Evolutionary conservation across 2,113 vertebrate genomes (phyloP), one percentile per base, ranked within the genome.

Genomic region (Equus przewalskii): DNA sequence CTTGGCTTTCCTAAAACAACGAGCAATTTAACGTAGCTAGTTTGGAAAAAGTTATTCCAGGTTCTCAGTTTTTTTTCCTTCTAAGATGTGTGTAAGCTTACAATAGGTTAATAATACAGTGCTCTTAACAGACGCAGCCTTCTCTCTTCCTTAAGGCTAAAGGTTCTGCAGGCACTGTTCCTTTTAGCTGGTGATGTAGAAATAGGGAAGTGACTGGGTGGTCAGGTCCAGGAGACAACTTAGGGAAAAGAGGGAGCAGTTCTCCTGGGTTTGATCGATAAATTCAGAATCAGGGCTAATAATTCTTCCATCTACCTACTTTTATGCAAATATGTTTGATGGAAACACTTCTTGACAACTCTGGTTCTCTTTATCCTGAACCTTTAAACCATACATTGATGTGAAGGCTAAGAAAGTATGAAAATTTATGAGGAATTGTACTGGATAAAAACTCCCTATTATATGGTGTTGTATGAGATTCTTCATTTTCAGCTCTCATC

Each of bases 31-130:
- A 83, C 26, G 21, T 18, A 86, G 33, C 60, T 80, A 62, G 70
- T 97, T 67, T 96, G 65, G 60, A 62, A 96, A 75, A 96, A 72
- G n/a, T 83, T 80, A 72, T 51, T 94, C 76, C 24, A 82, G 76
- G 28, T 87, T 65, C 41, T 95, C 44, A 58, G 33, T 13, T 11
- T 49, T 92, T 91, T 62, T 75, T 51, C 3, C 44, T 69, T 89
- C 93, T 85, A 95, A 30, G 41, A 87, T 73, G 60, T 70, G 64
- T 69, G 19, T 44, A 92, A 69, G 30, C n/a, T 84, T 83, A 89
- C 41, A 94, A 22, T 10, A 14, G 41, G 44, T 65, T 94, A 91
- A 49, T 56, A 80, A 44, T 0, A 84, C 5, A 94, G n/a, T 49
- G 36, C 36, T 79, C 3, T 54, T 72, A 94, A 62, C 24, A 83